A percentile compares a stretch with the other conserved stretches of the same genome.
phyloP scores from a whole-genome alignment of 2,888 invertebrate genomes.

The Oconnorella tubifera region DNA sequence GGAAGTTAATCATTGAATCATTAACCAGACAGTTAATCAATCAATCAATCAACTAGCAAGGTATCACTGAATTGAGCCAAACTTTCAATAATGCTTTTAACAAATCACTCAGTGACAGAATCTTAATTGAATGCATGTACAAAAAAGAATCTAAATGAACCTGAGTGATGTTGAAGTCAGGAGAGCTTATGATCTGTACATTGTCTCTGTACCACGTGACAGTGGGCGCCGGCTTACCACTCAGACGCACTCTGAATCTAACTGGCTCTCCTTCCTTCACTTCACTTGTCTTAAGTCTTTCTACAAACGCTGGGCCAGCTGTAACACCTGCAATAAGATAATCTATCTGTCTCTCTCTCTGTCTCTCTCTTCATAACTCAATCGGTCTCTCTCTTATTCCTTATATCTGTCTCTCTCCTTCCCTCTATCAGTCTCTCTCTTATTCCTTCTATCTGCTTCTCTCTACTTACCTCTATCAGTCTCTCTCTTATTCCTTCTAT shows the following conservation, averaged over 20 bases:
- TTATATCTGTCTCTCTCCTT: too few species aligned
- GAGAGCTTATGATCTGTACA: conserved; percentile 56
- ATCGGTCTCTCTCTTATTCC: too few species aligned
- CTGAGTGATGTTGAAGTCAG: conserved; percentile 53
- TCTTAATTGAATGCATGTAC: too few species aligned
- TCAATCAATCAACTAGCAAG: background rate
- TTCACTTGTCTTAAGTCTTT: conserved; percentile 71
- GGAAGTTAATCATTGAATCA: too few species aligned
- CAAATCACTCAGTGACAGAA: background rate
- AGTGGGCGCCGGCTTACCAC: conserved; percentile 49
- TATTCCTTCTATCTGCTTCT: too few species aligned
- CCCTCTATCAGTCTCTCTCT: too few species aligned
- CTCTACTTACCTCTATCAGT: too few species aligned
- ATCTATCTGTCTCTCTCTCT: background rate
- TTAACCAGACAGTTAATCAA: too few species aligned
- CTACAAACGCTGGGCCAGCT: conserved; percentile 75
- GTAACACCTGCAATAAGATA: conserved; percentile 64
- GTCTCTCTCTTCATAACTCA: too few species aligned
- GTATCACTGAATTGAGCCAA: background rate
- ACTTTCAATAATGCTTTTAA: background rate
- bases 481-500: too few species aligned
- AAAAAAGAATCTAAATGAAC: conserved; percentile 43
- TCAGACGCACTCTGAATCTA: conserved; percentile 47
- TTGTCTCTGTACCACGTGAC: conserved; percentile 55
- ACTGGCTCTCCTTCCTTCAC: conserved; percentile 57